These are phyloP conservation scores for Sorex fumeus DNA, from an alignment of 2,113 vertebrate species.

Conservation along the genomic window DNA sequence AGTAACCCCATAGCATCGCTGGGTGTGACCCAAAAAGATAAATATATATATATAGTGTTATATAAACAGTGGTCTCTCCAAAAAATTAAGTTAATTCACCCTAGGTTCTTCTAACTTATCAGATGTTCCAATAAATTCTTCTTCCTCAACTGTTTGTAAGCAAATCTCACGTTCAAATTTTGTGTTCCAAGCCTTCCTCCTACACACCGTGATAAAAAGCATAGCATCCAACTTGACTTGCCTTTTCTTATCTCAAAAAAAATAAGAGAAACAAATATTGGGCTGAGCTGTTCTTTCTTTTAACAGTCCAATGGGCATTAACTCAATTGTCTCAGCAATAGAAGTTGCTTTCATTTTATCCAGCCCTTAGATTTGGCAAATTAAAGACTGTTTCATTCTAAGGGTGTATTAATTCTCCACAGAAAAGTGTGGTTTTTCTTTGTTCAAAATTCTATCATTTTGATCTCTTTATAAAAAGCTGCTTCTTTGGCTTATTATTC, in stretches of 20 bases:
- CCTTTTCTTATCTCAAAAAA: conserved; percentile 58
- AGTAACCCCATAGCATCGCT: no score
- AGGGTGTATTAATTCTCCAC: conserved; percentile 71
- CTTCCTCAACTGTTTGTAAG: conserved; percentile 63
- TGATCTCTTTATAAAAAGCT: conserved; percentile 63
- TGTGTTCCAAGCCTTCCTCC: conserved; percentile 65
- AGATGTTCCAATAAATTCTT: conserved; percentile 52
- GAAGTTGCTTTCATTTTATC: conserved; percentile 74
- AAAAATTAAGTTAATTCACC: not conserved
- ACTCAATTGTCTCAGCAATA: conserved; percentile 65
- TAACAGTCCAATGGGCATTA: conserved; percentile 59
- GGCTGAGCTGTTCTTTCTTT: not conserved
- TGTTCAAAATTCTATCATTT: conserved; percentile 72
- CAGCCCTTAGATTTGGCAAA: conserved; percentile 70
- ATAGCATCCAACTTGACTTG: conserved; percentile 40
- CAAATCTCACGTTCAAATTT: conserved; percentile 10
- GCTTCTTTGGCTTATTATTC: conserved; percentile 67
- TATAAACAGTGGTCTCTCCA: no score
- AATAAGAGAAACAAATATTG: conserved; percentile 57
- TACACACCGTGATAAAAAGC: conserved; percentile 63
- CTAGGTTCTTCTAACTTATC: conserved; percentile 67
- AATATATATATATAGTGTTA: no score
- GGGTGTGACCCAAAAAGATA: no score
- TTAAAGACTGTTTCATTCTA: conserved; percentile 71
- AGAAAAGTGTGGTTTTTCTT: conserved; percentile 70